phyloP scores from a whole-genome alignment of 1,140 invertebrate species.

The Chironomus striatipennis region DNA sequence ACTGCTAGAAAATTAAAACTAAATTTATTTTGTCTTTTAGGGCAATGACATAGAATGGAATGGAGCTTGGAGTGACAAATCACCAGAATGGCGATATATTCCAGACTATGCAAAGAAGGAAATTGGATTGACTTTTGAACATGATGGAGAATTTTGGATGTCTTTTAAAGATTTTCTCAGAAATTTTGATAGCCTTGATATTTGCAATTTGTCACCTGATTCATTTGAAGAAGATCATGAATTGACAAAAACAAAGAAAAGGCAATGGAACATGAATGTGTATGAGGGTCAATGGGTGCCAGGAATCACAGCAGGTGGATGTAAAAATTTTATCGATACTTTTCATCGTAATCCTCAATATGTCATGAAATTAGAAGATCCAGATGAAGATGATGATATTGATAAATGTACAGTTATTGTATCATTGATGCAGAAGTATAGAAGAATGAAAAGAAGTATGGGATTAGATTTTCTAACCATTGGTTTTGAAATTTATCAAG shows the following conservation, averaged over 20 bases:
- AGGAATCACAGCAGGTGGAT: slow-evolving; percentile 90
- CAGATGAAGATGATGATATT: slow-evolving; percentile 87
- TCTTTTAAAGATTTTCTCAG: slow-evolving; percentile 71
- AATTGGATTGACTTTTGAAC: slow-evolving; percentile 83
- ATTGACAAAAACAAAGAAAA: slow-evolving; percentile 52
- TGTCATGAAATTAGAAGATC: slow-evolving; percentile 75
- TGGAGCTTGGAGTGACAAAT: slow-evolving; percentile 92
- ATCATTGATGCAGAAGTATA: slow-evolving; percentile 89
- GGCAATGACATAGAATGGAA: slow-evolving; percentile 98
- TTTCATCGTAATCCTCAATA: slow-evolving; percentile 97
- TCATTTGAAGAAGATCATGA: slow-evolving; percentile 68
- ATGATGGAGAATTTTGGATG: slow-evolving; percentile 99
- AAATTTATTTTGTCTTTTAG: no score
- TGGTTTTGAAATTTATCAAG: slow-evolving; percentile 91
- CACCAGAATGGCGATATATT: slow-evolving; percentile 89
- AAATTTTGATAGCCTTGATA: slow-evolving; percentile 74
- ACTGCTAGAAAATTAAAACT: no score
- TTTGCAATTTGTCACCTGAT: slow-evolving; percentile 94
- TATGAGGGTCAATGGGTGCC: slow-evolving; percentile 88
- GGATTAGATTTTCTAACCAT: slow-evolving; percentile 93
- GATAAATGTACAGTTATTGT: slow-evolving; percentile 90
- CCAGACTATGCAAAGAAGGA: slow-evolving; percentile 79
- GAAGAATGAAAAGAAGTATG: slow-evolving; percentile 77
- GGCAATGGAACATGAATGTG: slow-evolving; percentile 89
- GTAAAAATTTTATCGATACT: slow-evolving; percentile 91